phyloP scores from a whole-genome alignment of 2,113 vertebrate species.

The Phycodurus eques region DNA sequence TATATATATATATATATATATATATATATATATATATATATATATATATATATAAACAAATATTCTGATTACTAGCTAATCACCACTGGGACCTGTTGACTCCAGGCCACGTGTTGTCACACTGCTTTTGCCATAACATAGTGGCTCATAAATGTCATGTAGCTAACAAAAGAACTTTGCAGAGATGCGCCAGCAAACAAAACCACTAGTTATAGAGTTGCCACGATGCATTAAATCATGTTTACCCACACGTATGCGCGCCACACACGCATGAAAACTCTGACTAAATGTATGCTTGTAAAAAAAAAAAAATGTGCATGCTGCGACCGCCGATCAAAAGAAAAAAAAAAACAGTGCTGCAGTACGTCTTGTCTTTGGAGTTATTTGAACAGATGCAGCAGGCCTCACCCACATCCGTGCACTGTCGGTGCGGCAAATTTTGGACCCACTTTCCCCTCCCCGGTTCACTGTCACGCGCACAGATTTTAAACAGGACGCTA shows the following conservation, averaged over 20 bases:
- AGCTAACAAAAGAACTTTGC: conserved; percentile 49
- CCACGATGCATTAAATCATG: conserved; percentile 63
- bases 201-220: conserved; percentile 62
- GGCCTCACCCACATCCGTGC: conserved; percentile 17
- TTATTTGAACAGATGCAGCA: background rate
- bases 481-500: conserved; percentile 40
- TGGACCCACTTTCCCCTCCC: conserved; percentile 38
- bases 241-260: conserved; percentile 31
- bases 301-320: conserved; percentile 7
- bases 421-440: conserved; percentile 56
- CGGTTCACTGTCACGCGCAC: conserved; percentile 52
- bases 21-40: too few species aligned
- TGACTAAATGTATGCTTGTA: conserved; percentile 17
- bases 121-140: conserved; percentile 22
- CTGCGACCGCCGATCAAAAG: background rate
- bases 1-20: too few species aligned
- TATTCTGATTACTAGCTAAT: too few species aligned
- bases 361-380: conserved; percentile 1
- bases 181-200: conserved; percentile 62
- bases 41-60: too few species aligned
- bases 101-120: conserved; percentile 64
- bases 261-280: conserved; percentile 18
- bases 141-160: conserved; percentile 67
- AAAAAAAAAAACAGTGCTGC: background rate
- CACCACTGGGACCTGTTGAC: conserved; percentile 17